Base-by-base conservation (phyloP, 2,113 vertebrate species). In the Ceuthmochares aereus region DNA sequence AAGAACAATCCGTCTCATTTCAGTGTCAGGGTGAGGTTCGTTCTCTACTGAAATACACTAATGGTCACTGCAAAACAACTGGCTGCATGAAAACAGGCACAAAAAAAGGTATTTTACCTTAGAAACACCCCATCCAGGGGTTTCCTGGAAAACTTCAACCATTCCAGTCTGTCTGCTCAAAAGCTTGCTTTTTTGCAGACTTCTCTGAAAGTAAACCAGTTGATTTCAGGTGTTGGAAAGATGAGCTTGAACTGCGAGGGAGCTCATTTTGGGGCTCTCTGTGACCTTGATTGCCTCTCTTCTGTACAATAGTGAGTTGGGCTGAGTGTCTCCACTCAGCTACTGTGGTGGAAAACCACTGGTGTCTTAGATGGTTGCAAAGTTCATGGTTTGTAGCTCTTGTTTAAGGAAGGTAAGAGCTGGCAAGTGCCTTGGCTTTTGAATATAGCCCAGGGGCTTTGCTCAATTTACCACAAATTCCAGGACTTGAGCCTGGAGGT, bases 251-350 rank as follows among this genome's bases (percentile, higher is more conserved):
- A 12, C 34, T 72, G 26, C 56, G 56, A 47, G 20, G 12, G 27
- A 69, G 8, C 16, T 49, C 7, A 6, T 76, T 18, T 21, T 62
- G n/a, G 16, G 36, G 27, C 8, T 23, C 49, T 64, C 14, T 56
- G 19, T 52, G 34, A 42, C 69, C 32, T 88, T 69, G 55, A 2
- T 8, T 62, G 22, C 3, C 40, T 8, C 25, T 36, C 20, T 29
- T 42, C 10, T 19, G 12, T 43, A 47, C 27, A 1, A 1, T 0
- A 4, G 2, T 76, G 54, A 20, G 37, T 14, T 70, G 29, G 17
- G 14, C 26, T 45, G 32, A 43, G 12, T 43, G 32, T 77, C 68
- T 77, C 45, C 11, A 11, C n/a, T 91, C 55, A 52, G 40, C 27
- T 74, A 55, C 32, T 70, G 51, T 17, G 58, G 58, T 62, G 62